These are phyloP conservation scores for Auanema freiburgensis DNA, from an alignment of 2,888 invertebrate species.

Conservation along the genomic window DNA sequence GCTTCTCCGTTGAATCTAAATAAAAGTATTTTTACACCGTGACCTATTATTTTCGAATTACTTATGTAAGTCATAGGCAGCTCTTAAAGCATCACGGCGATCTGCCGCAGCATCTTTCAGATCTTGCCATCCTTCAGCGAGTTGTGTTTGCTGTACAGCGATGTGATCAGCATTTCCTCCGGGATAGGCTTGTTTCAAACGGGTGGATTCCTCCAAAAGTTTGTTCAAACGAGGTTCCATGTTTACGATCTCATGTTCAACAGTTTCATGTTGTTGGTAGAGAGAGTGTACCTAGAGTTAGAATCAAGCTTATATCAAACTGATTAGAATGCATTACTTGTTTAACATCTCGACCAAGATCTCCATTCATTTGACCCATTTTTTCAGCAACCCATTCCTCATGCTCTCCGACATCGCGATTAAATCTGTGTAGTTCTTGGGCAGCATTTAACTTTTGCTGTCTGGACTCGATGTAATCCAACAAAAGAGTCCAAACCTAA, in stretches of 20 bases:
- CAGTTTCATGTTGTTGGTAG: constrained; percentile 84
- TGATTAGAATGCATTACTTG: constrained; percentile 26
- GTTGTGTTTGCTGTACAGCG: constrained; percentile 81
- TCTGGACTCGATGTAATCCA: constrained; percentile 83
- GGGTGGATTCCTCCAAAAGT: constrained; percentile 86
- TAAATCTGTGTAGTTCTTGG: constrained; percentile 94
- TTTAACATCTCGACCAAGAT: constrained; percentile 79
- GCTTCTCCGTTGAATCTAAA: constrained; percentile 68
- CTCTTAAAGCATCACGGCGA: constrained; percentile 79
- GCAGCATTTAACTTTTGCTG: constrained; percentile 87
- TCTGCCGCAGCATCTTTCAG: constrained; percentile 81
- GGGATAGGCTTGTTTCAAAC: constrained; percentile 72
- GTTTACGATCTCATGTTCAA: constrained; percentile 88
- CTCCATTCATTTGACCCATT: constrained; percentile 80
- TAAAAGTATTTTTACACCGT: constrained; percentile 76
- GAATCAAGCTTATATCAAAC: background rate
- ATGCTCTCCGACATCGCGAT: constrained; percentile 72
- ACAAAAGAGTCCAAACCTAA: constrained; percentile 79
- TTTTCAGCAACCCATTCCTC: constrained; percentile 72
- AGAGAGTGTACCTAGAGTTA: constrained; percentile 75
- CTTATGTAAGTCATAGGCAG: constrained; percentile 84
- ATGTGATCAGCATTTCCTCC: constrained; percentile 85
- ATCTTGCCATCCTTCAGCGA: constrained; percentile 82
- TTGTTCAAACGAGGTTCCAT: constrained; percentile 79
- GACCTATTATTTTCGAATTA: background rate